Base-by-base conservation (phyloP, 1,140 invertebrate genomes). In the Drosophila cardini region DNA sequence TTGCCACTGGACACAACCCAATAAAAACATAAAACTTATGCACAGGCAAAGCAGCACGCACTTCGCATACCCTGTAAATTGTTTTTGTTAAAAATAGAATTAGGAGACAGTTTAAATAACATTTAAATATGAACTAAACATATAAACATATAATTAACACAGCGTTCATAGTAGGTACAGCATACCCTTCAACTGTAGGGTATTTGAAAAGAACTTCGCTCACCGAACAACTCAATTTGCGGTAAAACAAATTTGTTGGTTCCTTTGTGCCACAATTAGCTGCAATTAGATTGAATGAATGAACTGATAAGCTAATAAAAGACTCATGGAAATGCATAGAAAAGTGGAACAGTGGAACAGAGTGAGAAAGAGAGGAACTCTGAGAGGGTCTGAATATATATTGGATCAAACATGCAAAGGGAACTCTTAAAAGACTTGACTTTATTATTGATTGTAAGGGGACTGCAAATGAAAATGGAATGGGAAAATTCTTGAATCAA, bases 151-250 rank as follows among this genome's bases (percentile, higher is more conserved):
- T 42, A 4, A 13, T 13, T 43, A 16, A 43, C n/a, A n/a, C n/a
- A n/a, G n/a, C n/a, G n/a, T 26, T 3, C 21, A 26, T 26, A 3
- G 0, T 3, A 3, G 0, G 21, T 5, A 26, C 21, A 26, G 4
- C 8, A 48, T 45, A 48, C 18, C 56, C 21, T 10, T 10, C 7
- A 9, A 6, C 4, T n/a, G 21, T 5, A 40, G 32, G 15, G 34
- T 42, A 32, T 60, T 32, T 2, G 16, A 40, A 64, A 53, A 45
- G 34, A 32, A 55, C 13, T 63, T 67, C 63, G 78, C 70, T 56
- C 53, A 56, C 40, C 55, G 46, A 62, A 60, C 56, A 65, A 78
- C 50, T 63, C 61, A 56, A 74, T 82, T 82, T 72, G 74, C 60
- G 72, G 48, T 43, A 42, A 57, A 67, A 83, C 52, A 60, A 70